These are phyloP conservation scores for Zootermopsis nevadensis DNA, from an alignment of 2,888 invertebrate genomes.

Conservation along the genomic window DNA sequence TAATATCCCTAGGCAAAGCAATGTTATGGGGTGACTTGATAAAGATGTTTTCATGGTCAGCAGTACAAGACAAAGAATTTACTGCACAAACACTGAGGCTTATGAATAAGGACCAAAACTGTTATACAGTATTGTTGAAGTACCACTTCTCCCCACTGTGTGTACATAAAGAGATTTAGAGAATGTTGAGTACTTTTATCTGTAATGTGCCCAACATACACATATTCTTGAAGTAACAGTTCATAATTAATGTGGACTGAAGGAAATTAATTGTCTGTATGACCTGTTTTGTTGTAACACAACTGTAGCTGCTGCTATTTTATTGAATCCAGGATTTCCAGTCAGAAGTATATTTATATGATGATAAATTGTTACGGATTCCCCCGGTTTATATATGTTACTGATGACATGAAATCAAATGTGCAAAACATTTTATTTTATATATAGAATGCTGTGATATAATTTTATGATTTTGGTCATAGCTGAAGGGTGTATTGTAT, in stretches of 20 bases:
- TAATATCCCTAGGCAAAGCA: slow-evolving; percentile 52
- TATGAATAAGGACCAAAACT: slow-evolving; percentile 47
- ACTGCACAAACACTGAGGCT: background rate
- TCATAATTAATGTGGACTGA: background rate
- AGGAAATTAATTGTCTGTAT: background rate
- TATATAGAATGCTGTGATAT: slow-evolving; percentile 50
- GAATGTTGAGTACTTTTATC: slow-evolving; percentile 32
- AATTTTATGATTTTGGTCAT: slow-evolving; percentile 44
- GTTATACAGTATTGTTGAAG: slow-evolving; percentile 40
- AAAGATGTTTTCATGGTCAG: slow-evolving; percentile 6
- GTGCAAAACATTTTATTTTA: slow-evolving; percentile 23
- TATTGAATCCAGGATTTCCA: background rate
- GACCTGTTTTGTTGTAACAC: slow-evolving; percentile 3
- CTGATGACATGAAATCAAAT: slow-evolving; percentile 9
- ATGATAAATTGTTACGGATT: background rate
- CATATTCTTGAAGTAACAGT: slow-evolving; percentile 12
- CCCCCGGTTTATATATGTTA: slow-evolving; percentile 27
- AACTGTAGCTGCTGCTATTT: slow-evolving; percentile 15
- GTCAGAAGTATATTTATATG: background rate
- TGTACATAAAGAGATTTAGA: slow-evolving; percentile 22
- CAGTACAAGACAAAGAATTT: background rate
- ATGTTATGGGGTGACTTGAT: slow-evolving; percentile 44
- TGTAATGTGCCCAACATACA: slow-evolving; percentile 28
- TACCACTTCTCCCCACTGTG: slow-evolving; percentile 20
- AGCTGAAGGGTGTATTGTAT: slow-evolving; percentile 45